These are phyloP conservation scores for Archilochus colubris DNA, from an alignment of 2,113 vertebrate genomes.

Conservation along the genomic window DNA sequence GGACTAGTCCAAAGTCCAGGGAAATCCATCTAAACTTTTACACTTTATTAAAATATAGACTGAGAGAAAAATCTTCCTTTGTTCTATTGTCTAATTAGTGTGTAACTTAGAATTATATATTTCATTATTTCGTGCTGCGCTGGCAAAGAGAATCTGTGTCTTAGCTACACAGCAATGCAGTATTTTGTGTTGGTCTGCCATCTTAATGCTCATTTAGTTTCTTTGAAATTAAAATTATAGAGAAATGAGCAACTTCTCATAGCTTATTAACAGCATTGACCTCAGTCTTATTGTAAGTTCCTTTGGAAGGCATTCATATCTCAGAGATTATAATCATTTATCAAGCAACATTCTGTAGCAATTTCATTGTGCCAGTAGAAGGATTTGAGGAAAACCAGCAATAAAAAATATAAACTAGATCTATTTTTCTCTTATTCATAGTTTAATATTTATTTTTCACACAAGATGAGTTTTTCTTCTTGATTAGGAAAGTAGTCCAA, in stretches of 20 bases:
- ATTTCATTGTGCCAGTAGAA: neutral
- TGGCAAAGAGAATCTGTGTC: neutral
- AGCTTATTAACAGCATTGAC: neutral
- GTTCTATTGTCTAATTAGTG: neutral
- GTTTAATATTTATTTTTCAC: neutral
- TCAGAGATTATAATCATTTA: constrained; percentile 3
- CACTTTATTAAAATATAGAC: neutral
- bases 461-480: neutral
- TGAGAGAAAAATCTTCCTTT: neutral
- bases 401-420: neutral
- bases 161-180: neutral
- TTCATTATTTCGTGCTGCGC: neutral
- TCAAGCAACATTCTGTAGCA: neutral
- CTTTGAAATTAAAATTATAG: constrained; percentile 52
- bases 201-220: neutral
- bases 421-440: neutral
- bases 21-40: neutral
- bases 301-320: neutral
- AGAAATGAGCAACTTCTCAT: neutral
- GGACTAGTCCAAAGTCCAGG: neutral
- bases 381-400: neutral
- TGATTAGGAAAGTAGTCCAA: neutral
- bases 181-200: neutral
- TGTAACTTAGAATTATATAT: neutral
- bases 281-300: neutral